phyloP scores from a whole-genome alignment of 2,113 vertebrate species.

The Sander lucioperca region DNA sequence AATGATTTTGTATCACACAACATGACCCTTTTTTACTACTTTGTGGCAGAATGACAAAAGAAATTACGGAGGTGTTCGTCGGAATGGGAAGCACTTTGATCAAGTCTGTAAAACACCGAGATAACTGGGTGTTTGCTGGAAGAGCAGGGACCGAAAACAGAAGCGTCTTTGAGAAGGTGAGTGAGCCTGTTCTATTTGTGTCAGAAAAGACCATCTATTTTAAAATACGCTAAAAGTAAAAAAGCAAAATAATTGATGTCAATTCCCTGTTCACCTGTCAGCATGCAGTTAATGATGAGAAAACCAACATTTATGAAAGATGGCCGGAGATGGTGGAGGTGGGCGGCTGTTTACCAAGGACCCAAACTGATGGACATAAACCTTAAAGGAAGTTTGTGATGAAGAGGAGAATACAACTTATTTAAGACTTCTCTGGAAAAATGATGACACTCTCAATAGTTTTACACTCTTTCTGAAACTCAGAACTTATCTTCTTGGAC shows the following conservation, averaged over 20 bases:
- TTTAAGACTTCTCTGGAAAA: background rate
- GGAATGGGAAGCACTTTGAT: slow-evolving; percentile 86
- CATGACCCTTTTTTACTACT: background rate
- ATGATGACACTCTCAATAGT: background rate
- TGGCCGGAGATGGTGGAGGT: slow-evolving; percentile 90
- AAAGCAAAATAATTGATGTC: background rate
- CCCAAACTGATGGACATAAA: background rate
- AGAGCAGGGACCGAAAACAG: slow-evolving; percentile 75
- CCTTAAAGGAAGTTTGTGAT: background rate
- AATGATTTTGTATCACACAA: slow-evolving; percentile 11
- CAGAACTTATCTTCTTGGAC: background rate
- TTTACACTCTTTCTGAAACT: background rate
- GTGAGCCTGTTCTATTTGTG: slow-evolving; percentile 50
- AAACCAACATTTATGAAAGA: slow-evolving; percentile 85
- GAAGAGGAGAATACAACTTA: slow-evolving; percentile 1
- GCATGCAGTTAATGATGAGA: slow-evolving; percentile 81
- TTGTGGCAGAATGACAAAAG: slow-evolving; percentile 85
- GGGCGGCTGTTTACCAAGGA: slow-evolving; percentile 87
- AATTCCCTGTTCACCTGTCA: slow-evolving; percentile 57
- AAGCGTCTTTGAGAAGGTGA: slow-evolving; percentile 90
- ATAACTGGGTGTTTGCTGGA: slow-evolving; percentile 93
- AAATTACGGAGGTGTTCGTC: slow-evolving; percentile 78
- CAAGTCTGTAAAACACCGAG: slow-evolving; percentile 81
- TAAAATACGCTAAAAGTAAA: slow-evolving; percentile 8
- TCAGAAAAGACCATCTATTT: slow-evolving; percentile 49